Conservation (phyloP, 2,797 vertebrate genomes). For the Hemitrygon akajei region DNA sequence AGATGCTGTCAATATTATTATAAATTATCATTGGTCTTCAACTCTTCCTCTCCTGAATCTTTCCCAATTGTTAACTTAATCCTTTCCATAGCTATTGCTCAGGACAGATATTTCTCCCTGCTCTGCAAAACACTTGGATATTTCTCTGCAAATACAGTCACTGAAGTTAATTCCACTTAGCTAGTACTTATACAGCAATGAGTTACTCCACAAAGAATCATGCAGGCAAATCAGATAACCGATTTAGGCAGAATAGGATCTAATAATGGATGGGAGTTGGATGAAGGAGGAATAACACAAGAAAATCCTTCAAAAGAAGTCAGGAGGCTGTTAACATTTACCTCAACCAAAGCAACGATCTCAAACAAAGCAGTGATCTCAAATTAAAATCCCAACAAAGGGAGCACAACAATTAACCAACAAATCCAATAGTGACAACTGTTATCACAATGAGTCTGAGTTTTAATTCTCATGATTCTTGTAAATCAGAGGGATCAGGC, state of each 20-base stretch:
- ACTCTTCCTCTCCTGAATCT: background rate
- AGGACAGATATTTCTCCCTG: background rate
- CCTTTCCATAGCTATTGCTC: no score
- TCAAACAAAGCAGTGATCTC: background rate
- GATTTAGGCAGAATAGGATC: background rate
- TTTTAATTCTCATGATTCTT: no score
- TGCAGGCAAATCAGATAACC: background rate
- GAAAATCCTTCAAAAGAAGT: background rate
- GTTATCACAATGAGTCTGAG: no score
- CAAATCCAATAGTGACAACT: no score
- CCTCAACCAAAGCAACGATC: background rate
- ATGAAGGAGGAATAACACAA: background rate
- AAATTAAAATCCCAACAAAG: background rate
- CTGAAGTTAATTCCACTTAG: background rate
- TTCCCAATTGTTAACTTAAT: background rate
- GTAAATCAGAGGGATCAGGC: no score
- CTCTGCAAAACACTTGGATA: background rate
- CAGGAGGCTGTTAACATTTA: background rate
- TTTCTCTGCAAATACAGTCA: background rate
- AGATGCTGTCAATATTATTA: background rate
- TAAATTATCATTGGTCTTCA: background rate
- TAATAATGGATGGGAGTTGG: background rate
- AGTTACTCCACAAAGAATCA: background rate
- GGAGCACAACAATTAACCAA: no score
- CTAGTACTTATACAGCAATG: background rate